Evolutionary conservation across 2,888 invertebrate genomes (phyloP), one percentile per base, ranked within the genome.

Genomic region (Troilus luridus): DNA sequence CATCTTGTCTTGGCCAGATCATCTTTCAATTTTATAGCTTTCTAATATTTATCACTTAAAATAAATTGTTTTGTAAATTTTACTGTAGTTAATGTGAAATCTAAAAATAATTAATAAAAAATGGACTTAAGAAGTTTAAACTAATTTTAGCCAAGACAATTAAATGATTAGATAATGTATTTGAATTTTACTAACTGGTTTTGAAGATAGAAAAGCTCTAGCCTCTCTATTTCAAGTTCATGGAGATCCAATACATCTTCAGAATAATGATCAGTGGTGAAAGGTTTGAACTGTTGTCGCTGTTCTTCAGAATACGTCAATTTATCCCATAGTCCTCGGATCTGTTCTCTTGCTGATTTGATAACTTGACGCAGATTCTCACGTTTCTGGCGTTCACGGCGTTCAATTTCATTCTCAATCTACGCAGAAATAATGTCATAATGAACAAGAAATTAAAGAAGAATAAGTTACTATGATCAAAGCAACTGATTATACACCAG

Each of bases 231-330:
- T 94, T 98, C 97, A 88, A 96, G 94, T 94, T 98, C 98, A 93
- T 98, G 98, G 41, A 97, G 93, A 0, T 96, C 96, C 17, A 98
- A 94, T 0, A 98, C 95, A 94, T 97, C 97, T 93, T 98, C 98
- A 0, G 96, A 97, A 93, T 96, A 98, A 85, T 96, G 95, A 81
- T 97, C 96, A 93, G 95, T 95, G 93, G 95, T 95, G 93, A 96
- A 96, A 92, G 96, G 96, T 0, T 95, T 94, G 93, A 97, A 97
- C 91, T 95, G 94, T 27, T 95, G 95, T 12, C 96, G 95, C 92
- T 97, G 95, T 0, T 94, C 93, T 67, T 95, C 95, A 0, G 96
- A 95, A 93, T 96, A 97, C 94, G 97, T 96, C 90, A 97, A 96
- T 92, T 95, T 95, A 91, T 97, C 96, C 98, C 98, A 98, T 95